Conservation (phyloP, 1,140 invertebrate genomes). For the Hetaerina americana region DNA sequence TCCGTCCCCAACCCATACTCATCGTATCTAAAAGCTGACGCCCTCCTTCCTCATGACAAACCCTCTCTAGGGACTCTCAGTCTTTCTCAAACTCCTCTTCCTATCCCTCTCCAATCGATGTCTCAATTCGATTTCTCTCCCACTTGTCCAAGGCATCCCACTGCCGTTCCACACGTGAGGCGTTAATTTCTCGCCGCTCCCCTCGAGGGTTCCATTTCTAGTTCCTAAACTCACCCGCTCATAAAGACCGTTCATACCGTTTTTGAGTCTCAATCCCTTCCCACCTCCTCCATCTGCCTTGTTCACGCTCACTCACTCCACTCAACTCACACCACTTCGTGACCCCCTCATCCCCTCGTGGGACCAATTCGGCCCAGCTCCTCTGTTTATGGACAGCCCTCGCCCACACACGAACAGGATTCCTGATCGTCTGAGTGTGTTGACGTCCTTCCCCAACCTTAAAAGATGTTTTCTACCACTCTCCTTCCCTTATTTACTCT, state of each 20-base stretch:
- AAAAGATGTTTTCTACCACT: no score
- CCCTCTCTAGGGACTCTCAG: no score
- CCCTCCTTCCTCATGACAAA: no score
- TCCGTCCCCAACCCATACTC: no score
- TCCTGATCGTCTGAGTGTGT: no score
- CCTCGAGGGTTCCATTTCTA: neutral
- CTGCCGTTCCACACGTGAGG: no score
- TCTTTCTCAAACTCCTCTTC: neutral
- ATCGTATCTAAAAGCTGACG: no score
- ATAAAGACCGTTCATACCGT: neutral
- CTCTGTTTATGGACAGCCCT: neutral
- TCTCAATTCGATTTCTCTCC: neutral
- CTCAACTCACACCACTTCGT: no score
- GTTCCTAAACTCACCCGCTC: neutral
- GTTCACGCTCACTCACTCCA: neutral
- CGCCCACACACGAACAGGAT: neutral
- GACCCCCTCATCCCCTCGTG: no score
- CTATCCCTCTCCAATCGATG: neutral
- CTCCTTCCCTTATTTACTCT: no score
- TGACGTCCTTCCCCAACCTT: no score
- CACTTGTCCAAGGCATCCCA: neutral
- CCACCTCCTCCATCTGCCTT: neutral
- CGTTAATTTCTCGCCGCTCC: neutral
- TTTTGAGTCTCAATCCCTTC: neutral
- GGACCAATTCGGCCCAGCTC: neutral